A percentile compares a stretch with the other conserved stretches of the same genome.
These are phyloP conservation scores for Apamea monoglypha DNA, from an alignment of 2,888 invertebrate genomes.

Conservation along the genomic window DNA sequence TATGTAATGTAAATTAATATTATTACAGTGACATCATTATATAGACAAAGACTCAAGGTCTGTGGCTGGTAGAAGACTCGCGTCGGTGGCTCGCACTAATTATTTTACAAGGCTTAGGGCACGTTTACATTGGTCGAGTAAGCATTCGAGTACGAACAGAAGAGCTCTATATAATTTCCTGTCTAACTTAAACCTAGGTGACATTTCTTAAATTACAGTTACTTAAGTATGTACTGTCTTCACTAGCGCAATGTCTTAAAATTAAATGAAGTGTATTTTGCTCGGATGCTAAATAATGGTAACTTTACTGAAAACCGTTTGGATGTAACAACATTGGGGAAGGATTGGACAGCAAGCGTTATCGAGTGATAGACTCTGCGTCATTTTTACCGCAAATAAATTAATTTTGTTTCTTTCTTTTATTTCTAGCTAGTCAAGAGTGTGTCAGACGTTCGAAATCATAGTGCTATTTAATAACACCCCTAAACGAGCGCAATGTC, in stretches of 20 bases:
- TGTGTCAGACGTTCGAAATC: background rate
- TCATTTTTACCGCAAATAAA: background rate
- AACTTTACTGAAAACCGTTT: background rate
- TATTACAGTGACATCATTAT: constrained; percentile 2
- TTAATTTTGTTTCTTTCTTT: background rate
- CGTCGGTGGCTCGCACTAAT: constrained; percentile 36
- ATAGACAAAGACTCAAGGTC: constrained; percentile 21
- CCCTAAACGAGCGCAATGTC: background rate
- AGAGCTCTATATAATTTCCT: background rate
- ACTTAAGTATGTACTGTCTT: background rate
- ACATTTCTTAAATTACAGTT: background rate
- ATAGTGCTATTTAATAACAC: background rate
- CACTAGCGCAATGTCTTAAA: background rate
- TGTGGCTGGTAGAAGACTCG: constrained; percentile 25
- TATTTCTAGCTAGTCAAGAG: background rate
- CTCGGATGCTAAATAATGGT: background rate
- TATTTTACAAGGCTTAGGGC: constrained; percentile 32
- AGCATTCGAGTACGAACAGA: background rate
- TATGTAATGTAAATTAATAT: constrained; percentile 13
- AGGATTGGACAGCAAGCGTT: background rate
- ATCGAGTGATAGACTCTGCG: background rate
- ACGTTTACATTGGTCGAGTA: constrained; percentile 30
- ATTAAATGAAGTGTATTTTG: background rate
- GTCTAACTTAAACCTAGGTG: background rate
- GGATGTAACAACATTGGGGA: background rate